phyloP scores from a whole-genome alignment of 2,888 invertebrate genomes.

The Pammene fasciana region DNA sequence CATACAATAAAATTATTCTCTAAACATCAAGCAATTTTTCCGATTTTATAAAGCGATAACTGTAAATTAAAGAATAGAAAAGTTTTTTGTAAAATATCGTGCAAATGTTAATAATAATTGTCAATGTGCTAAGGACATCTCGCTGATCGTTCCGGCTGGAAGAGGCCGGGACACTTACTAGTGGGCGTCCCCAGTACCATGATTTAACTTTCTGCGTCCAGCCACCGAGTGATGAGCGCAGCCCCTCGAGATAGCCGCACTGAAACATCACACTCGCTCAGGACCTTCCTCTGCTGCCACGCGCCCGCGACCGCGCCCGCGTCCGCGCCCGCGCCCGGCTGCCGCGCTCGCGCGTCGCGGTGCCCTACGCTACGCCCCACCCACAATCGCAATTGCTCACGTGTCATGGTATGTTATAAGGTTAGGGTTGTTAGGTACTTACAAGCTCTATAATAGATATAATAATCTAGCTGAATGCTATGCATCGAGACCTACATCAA shows the following conservation, averaged over 20 bases:
- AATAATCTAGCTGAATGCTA: conserved; percentile 58
- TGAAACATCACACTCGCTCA: conserved; percentile 86
- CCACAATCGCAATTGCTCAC: conserved; percentile 3
- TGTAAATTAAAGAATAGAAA: conserved; percentile 64
- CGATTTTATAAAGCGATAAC: conserved; percentile 72
- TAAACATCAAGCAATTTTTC: conserved; percentile 79
- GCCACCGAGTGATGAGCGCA: conserved; percentile 97
- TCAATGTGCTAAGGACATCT: conserved; percentile 80
- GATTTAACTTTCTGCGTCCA: conserved; percentile 98
- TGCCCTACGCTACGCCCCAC: too few species aligned
- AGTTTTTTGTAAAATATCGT: conserved; percentile 67
- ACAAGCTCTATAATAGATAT: conserved; percentile 61
- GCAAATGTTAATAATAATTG: conserved; percentile 73
- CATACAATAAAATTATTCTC: conserved; percentile 65
- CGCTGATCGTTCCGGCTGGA: conserved; percentile 72
- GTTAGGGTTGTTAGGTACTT: conserved; percentile 60
- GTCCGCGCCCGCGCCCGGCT: too few species aligned
- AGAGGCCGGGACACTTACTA: conserved; percentile 90
- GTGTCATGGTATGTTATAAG: conserved; percentile 58
- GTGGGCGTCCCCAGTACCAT: conserved; percentile 98
- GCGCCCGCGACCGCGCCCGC: conserved; percentile 40
- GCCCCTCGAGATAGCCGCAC: conserved; percentile 96
- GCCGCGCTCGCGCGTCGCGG: too few species aligned
- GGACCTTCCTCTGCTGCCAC: conserved; percentile 62
- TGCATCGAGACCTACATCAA: conserved; percentile 50